Base-by-base conservation (phyloP, 2,797 vertebrate genomes). In the Spinus olivaceus region DNA sequence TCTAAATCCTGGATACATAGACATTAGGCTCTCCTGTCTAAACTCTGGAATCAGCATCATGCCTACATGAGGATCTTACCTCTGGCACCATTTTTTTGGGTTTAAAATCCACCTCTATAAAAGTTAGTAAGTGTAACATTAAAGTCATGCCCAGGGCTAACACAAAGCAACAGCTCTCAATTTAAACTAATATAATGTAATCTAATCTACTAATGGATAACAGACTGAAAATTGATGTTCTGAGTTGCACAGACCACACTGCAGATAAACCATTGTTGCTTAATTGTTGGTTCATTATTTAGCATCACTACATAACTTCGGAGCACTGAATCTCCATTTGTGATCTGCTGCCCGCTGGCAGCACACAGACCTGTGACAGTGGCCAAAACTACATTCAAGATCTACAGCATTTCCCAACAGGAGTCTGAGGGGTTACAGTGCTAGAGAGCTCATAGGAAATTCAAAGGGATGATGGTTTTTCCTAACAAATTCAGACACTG, bases 201-300 rank as follows among this genome's bases (percentile, higher is more conserved):
- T 72, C 41, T 85, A 89, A 91, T 82, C 49, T 51, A 56, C 33
- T 85, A 13, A 21, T 42, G 44, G 30, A 19, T 53, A 93, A 94
- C 80, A 77, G 71, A 91, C 56, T 86, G 82, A 83, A 92, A 92
- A 89, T 41, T 56, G 41, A 85, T 73, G 84, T 87, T 89, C 51
- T 53, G 23, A 91, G 78, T 20, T 70, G 28, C 44, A 88, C 27
- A 84, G 50, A 70, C 65, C 41, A 84, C 44, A 66, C 50, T 72
- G 47, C 66, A 92, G 41, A 82, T 72, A 82, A 85, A 92, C 63
- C 16, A n/a, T 2, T 49, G 44, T 41, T 73, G 49, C 35, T 86
- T 85, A 92, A 82, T 88, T 86, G 33, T 41, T 83, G 41, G 44
- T 82, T 89, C 33, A 63, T 78, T 91, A 79, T 60, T 70, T 41